Evolutionary conservation across 2,113 vertebrate species (phyloP).

Genomic region (Cheirogaleus medius): DNA sequence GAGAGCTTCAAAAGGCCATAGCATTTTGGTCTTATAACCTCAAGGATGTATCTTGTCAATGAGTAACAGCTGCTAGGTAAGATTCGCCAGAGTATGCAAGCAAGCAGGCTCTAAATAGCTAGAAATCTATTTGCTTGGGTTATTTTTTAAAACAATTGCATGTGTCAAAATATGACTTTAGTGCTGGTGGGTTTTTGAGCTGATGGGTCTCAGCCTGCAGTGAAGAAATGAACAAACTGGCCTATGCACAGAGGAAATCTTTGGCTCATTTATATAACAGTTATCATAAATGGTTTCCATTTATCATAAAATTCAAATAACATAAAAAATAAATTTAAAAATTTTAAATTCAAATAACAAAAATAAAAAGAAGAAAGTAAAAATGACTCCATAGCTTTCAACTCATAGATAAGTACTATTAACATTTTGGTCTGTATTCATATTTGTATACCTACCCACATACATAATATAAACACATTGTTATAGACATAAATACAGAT

Average conservation of each 20-base stretch:
- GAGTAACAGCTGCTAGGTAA: not conserved
- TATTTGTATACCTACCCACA: no score
- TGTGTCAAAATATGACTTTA: not conserved
- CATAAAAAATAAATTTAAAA: no score
- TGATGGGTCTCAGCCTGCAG: not conserved
- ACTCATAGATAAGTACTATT: not conserved
- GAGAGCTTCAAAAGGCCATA: not conserved
- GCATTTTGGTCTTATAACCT: not conserved
- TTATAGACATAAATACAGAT: not conserved
- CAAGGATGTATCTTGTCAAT: not conserved
- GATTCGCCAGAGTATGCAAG: not conserved
- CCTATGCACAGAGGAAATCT: not conserved
- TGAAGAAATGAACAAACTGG: not conserved
- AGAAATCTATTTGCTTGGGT: not conserved
- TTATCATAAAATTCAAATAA: not conserved
- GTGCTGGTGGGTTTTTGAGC: not conserved
- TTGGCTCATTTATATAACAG: not conserved
- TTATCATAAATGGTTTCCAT: not conserved
- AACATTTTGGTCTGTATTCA: not conserved
- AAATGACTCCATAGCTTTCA: not conserved
- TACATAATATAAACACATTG: not conserved
- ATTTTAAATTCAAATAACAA: not conserved
- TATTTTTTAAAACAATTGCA: conserved; percentile 31
- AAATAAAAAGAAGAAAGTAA: not conserved
- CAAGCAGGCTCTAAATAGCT: not conserved